Percentiles rank a stretch among this genome's conserved stretches.
phyloP scores from a whole-genome alignment of 1,140 invertebrate genomes.

The Apis florea region DNA sequence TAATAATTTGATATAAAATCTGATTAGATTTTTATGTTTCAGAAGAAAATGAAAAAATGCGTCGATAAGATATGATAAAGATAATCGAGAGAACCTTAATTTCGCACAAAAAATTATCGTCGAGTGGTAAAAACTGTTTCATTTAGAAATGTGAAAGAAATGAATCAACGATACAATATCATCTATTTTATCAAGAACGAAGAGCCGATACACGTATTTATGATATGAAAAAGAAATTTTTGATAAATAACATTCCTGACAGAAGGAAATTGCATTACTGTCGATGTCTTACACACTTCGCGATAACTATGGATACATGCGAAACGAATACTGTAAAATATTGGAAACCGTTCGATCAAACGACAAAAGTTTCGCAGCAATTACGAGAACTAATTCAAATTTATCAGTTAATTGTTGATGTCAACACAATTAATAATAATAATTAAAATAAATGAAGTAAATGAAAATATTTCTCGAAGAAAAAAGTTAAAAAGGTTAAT shows the following conservation, averaged over 20 bases:
- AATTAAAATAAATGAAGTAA: neutral
- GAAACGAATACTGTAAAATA: constrained; percentile 6
- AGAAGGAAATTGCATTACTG: constrained; percentile 40
- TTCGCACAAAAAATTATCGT: neutral
- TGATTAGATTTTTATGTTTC: no score
- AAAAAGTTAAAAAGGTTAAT: neutral
- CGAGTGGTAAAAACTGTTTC: constrained; percentile 30
- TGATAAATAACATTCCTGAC: constrained; percentile 45
- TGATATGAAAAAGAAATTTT: constrained; percentile 40
- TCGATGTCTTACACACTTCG: constrained; percentile 36
- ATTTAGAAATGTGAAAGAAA: constrained; percentile 47
- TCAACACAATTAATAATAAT: neutral
- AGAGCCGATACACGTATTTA: constrained; percentile 15
- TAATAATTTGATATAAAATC: no score
- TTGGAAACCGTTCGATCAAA: neutral
- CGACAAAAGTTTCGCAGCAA: neutral
- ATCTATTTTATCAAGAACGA: constrained; percentile 43
- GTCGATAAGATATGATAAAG: no score
- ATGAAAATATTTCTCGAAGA: constrained; percentile 1
- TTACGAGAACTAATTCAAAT: neutral
- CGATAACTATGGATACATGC: constrained; percentile 14
- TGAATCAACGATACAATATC: constrained; percentile 46
- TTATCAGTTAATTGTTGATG: neutral
- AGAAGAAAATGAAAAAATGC: neutral
- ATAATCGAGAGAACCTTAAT: neutral